Evolutionary conservation across 2,797 vertebrate genomes (phyloP).

Genomic region (Petrocephalus sullivani): DNA sequence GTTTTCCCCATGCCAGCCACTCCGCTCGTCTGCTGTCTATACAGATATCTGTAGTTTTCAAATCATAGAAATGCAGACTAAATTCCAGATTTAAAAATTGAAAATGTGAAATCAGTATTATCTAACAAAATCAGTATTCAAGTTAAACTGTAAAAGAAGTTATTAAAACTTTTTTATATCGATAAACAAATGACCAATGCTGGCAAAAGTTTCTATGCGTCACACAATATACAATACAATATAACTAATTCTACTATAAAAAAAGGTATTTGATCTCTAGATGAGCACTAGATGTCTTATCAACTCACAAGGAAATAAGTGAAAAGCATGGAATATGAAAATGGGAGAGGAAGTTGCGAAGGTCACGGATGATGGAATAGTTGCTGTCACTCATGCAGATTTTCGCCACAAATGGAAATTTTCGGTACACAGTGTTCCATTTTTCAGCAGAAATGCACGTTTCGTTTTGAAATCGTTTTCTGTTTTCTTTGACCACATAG

Average conservation of each 20-base stretch:
- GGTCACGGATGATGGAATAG: not conserved
- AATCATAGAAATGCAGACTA: not conserved
- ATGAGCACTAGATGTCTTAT: not conserved
- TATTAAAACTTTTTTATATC: not conserved
- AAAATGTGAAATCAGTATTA: not conserved
- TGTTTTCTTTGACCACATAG: not conserved
- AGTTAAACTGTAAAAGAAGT: not conserved
- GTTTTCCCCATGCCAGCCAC: no score
- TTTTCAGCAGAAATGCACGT: no score
- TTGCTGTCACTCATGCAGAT: not conserved
- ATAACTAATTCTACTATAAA: not conserved
- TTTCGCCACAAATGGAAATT: not conserved
- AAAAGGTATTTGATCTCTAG: not conserved
- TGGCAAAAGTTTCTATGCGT: not conserved
- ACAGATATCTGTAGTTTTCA: not conserved
- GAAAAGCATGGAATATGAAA: not conserved
- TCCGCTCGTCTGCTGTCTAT: not conserved
- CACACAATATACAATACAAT: not conserved
- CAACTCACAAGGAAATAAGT: not conserved
- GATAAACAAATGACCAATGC: not conserved
- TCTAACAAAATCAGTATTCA: not conserved
- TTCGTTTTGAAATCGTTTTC: not conserved
- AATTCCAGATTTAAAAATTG: not conserved
- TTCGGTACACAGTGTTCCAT: not conserved
- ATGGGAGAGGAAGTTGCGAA: not conserved